Conservation (phyloP, 2,888 invertebrate species). For the Xylota segnis region DNA sequence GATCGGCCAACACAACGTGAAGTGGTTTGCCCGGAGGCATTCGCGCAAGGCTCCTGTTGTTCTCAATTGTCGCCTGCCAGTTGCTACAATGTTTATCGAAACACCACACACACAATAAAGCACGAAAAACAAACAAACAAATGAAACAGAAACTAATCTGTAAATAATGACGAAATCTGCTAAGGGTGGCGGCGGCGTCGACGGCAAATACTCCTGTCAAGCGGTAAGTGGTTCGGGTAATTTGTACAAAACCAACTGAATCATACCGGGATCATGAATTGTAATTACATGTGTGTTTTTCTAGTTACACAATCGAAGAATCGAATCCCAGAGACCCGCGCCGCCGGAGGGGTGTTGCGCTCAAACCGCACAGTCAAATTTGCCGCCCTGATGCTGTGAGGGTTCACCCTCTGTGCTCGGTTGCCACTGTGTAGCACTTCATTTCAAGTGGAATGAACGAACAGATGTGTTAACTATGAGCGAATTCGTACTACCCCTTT, state of each 20-base stretch:
- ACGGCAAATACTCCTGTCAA: constrained; percentile 62
- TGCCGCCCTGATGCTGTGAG: constrained; percentile 58
- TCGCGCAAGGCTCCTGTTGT: constrained; percentile 77
- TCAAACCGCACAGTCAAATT: constrained; percentile 77
- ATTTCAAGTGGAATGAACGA: constrained; percentile 83
- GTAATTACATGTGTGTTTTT: constrained; percentile 76
- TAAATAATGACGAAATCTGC: constrained; percentile 72
- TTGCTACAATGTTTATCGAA: constrained; percentile 70
- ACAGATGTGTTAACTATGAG: constrained; percentile 84
- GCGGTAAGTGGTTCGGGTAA: constrained; percentile 73
- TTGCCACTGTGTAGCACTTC: constrained; percentile 24
- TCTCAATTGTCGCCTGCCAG: constrained; percentile 69
- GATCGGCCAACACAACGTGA: constrained; percentile 56
- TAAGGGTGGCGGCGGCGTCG: constrained; percentile 52
- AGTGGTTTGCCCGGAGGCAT: constrained; percentile 78
- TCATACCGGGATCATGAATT: constrained; percentile 66
- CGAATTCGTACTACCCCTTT: constrained; percentile 83
- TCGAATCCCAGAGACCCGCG: constrained; percentile 67
- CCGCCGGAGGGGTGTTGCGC: constrained; percentile 61
- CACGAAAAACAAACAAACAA: constrained; percentile 67
- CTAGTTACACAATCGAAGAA: constrained; percentile 76
- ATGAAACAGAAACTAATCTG: constrained; percentile 74
- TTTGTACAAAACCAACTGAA: constrained; percentile 59
- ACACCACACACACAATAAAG: constrained; percentile 75
- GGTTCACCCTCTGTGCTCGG: constrained; percentile 55